phyloP scores from a whole-genome alignment of 2,888 invertebrate genomes.

The Agrilus mali region DNA sequence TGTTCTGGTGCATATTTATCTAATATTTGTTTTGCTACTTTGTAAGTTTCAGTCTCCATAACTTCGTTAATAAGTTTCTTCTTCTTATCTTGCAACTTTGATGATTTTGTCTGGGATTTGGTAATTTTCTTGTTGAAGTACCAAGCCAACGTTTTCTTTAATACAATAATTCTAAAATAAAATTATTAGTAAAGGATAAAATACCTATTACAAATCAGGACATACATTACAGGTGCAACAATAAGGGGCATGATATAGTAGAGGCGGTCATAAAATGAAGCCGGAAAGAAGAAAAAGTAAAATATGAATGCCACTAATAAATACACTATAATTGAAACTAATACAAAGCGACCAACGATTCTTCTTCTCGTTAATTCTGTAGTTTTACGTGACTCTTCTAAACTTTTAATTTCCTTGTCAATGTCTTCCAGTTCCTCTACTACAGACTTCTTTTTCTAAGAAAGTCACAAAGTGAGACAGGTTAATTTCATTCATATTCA shows the following conservation, averaged over 20 bases:
- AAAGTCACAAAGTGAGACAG: conserved; percentile 9
- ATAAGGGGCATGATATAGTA: conserved; percentile 68
- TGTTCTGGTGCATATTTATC: conserved; percentile 70
- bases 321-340: conserved; percentile 57
- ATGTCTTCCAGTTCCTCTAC: conserved; percentile 52
- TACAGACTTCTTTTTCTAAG: conserved; percentile 44
- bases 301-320: conserved; percentile 59
- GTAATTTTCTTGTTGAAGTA: conserved; percentile 75
- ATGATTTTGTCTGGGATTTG: conserved; percentile 62
- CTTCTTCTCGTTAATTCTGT: conserved; percentile 73
- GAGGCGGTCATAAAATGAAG: conserved; percentile 58
- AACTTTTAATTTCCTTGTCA: conserved; percentile 65
- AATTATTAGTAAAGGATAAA: conserved; percentile 2
- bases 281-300: conserved; percentile 48
- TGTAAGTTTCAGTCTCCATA: conserved; percentile 96
- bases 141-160: conserved; percentile 73
- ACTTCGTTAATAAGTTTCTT: conserved; percentile 86
- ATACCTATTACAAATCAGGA: conserved; percentile 7
- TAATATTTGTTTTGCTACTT: conserved; percentile 79
- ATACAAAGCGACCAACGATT: conserved; percentile 64
- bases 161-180: conserved; percentile 52
- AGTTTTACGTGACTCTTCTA: conserved; percentile 66
- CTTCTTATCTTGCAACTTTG: conserved; percentile 64
- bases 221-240: conserved; percentile 76
- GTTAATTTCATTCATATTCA: background rate